Percentiles rank a stretch among this genome's conserved stretches.
phyloP scores from a whole-genome alignment of 2,797 vertebrate species.

The Enteromius mattozi region DNA sequence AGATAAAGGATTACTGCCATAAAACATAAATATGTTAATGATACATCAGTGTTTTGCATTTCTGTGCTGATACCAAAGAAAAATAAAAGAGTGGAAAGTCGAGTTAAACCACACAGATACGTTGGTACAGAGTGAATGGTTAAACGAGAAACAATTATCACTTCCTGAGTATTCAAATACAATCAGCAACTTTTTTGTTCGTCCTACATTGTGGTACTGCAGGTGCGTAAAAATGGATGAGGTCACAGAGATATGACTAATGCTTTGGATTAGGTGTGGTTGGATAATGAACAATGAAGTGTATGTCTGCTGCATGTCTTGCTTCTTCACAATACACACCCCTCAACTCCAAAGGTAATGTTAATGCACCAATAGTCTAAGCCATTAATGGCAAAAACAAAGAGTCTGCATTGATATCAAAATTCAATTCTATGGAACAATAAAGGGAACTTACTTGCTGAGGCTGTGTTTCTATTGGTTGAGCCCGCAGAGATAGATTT shows the following conservation, averaged over 20 bases:
- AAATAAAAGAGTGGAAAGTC: not conserved
- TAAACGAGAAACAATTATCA: not conserved
- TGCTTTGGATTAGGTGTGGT: constrained; percentile 32
- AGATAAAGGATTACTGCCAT: not conserved
- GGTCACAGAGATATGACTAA: constrained; percentile 42
- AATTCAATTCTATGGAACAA: not conserved
- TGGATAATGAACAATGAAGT: constrained; percentile 25
- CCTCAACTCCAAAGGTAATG: constrained; percentile 3
- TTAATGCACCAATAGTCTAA: not conserved
- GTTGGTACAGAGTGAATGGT: not conserved
- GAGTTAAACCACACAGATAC: not conserved
- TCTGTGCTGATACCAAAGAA: not conserved
- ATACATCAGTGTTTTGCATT: constrained; percentile 3
- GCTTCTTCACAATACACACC: constrained; percentile 32
- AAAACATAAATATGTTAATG: not conserved
- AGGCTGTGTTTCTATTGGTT: not conserved
- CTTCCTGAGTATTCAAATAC: constrained; percentile 1
- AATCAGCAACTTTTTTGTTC: constrained; percentile 12
- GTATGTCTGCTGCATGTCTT: constrained; percentile 26
- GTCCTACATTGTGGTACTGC: not conserved
- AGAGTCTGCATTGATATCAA: not conserved
- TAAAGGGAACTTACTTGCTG: constrained; percentile 26
- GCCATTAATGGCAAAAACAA: not conserved
- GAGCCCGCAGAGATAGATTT: not conserved
- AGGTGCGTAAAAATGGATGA: constrained; percentile 20